Base-by-base conservation (phyloP, 35 echinoderm and acorn worm genomes). In the Strongylocentrotus purpuratus region DNA sequence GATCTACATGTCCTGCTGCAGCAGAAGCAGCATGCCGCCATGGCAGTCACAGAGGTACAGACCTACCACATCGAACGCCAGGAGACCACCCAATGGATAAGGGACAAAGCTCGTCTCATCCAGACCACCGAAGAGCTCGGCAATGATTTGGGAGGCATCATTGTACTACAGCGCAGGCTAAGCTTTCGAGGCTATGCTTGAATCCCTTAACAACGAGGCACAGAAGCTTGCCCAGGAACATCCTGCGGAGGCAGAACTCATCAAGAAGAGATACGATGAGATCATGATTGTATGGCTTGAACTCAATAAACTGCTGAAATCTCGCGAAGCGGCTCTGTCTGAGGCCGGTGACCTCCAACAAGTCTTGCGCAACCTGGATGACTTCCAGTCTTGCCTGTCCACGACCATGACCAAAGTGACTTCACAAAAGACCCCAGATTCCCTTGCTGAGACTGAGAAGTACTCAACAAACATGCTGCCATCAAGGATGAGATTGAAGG, bases 401-500 rank as follows among this genome's bases (percentile, higher is more conserved):
- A 97, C 86, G 94, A 99, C 98, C 18, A 96, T 98, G 90, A 99
- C 98, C 31, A 95, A 96, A 47, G 96, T 99, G 92, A 97, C 98
- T 18, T 99, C 98, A 4, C 97, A 99, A 85, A 97, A 99, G 46
- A 97, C 97, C 85, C 98, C 98, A 33, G 97, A 99, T 92, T 98
- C 94, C 60, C 95, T 99, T 47, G 94, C 96, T 33, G 98, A 99
- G 94, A 97, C 98, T 31, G 98, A 99, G 95, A 97, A 99, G 94
- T 96, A 96, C 86, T 99, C 50, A 99, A 99, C 97, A 95, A 96
- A 87, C 98, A 99, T 85, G 98, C 98, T 92, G 98, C 98, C 65
- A 98, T 99, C 96, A 99, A 99, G 92, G 98, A 99, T 46, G 98
- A 99, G 92, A 98, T 99, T 89, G 98, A 99, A 35, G 97, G 98